Percentiles rank a stretch among this genome's conserved stretches.
These are phyloP conservation scores for Microdon myrmicae DNA, from an alignment of 2,888 invertebrate species.

Conservation along the genomic window DNA sequence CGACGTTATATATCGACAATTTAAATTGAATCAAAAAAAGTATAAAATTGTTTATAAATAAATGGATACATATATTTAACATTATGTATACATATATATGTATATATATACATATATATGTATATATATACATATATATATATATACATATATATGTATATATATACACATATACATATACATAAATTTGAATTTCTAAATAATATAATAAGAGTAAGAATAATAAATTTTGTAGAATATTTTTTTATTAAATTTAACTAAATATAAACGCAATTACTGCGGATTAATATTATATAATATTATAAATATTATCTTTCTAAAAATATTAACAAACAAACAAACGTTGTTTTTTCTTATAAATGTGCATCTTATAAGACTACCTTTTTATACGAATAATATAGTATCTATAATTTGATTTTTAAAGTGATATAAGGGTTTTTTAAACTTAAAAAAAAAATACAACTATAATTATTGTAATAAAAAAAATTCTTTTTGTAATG, in stretches of 20 bases:
- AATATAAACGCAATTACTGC: neutral
- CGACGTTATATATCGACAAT: constrained; percentile 21
- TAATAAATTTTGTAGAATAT: constrained; percentile 16
- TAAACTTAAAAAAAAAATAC: neutral
- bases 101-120: constrained; percentile 18
- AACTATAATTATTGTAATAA: neutral
- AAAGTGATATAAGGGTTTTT: neutral
- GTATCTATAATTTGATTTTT: constrained; percentile 42
- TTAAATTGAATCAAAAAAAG: constrained; percentile 17
- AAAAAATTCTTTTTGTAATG: constrained; percentile 39
- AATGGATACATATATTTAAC: constrained; percentile 36
- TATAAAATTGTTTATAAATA: constrained; percentile 9
- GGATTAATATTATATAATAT: constrained; percentile 4
- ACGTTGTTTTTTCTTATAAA: constrained; percentile 15
- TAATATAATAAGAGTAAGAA: constrained; percentile 10
- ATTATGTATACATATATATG: constrained; percentile 31
- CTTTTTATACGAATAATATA: constrained; percentile 48
- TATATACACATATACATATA: constrained; percentile 23
- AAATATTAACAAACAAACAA: constrained; percentile 3
- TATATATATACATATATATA: constrained; percentile 24
- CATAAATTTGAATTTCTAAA: constrained; percentile 20
- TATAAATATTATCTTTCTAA: constrained; percentile 1
- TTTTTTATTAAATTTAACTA: too few species aligned
- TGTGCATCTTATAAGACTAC: constrained; percentile 50
- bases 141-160: constrained; percentile 14